Evolutionary conservation across 2,113 vertebrate species (phyloP), one percentile per base, ranked within the genome.

Genomic region (Labeo rohita): DNA sequence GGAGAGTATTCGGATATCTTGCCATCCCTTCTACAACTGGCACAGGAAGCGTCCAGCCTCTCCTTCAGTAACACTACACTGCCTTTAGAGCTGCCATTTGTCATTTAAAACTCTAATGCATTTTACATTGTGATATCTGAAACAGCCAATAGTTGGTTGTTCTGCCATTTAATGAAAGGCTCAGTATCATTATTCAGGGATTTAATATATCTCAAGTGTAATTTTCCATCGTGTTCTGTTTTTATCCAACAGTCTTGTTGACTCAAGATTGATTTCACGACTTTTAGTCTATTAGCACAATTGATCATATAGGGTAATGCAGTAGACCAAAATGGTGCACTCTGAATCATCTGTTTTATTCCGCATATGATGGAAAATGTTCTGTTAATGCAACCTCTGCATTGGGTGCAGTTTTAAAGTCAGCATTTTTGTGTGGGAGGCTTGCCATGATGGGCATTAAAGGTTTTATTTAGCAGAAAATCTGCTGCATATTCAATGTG

Each of bases 21-120:
- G 56, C 85, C 87, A 21, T 83, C 87, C 36, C 79, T 90, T 36
- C 85, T 90, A 6, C 82, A 75, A 83, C 23, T 90, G 63, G 87
- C 79, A 34, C 70, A 88, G 63, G 87, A 90, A 74, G 85, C 56
- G 1, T 85, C 85, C 6, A 72, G 56, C 23, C 59, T 77, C 8
- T 85, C 56, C 16, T 78, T 78, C 43, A 83, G 49, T 39, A 56
- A 70, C 10, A n/a, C 65, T 43, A n/a, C 47, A 34, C 80, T 83
- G 18, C 66, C 81, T 5, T 39, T 56, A 43, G 81, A 83, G 50
- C 28, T 43, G 34, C 52, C 65, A 6, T 72, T 72, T 21, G 18
- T 12, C 34, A 36, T 54, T 8, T 77, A 77, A 77, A 76, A 13
- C 8, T 54, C 49, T 50, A 77, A 16, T 77, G 23, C 49, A 34